Evolutionary conservation across 2,113 vertebrate genomes (phyloP).

Genomic region (Prunella himalayana): DNA sequence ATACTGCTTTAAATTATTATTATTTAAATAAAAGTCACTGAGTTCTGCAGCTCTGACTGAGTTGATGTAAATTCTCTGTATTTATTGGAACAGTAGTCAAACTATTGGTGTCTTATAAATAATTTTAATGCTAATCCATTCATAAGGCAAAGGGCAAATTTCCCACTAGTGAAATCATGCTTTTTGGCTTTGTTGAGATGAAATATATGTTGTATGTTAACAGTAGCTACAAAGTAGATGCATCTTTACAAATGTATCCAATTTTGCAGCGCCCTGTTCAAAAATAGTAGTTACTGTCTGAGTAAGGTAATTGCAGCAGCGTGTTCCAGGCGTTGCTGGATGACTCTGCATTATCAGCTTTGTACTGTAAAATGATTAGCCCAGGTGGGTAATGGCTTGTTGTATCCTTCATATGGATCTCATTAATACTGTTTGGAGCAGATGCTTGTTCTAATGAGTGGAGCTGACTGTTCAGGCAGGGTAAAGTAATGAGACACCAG

Average conservation of each 20-base stretch:
- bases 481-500: constrained; percentile 45
- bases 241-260: neutral
- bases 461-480: constrained; percentile 62
- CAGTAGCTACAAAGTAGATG: neutral
- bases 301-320: neutral
- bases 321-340: neutral
- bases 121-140: constrained; percentile 28
- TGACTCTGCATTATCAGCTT: neutral
- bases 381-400: constrained; percentile 61
- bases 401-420: constrained; percentile 52
- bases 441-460: constrained; percentile 70
- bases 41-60: neutral
- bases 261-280: neutral
- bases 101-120: neutral
- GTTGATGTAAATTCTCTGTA: neutral
- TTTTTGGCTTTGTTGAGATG: neutral
- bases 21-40: neutral
- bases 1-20: neutral
- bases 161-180: neutral
- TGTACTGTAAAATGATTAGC: constrained; percentile 45
- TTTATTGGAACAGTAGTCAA: constrained; percentile 24
- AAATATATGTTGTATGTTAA: neutral
- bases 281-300: neutral
- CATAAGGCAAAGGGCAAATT: constrained; percentile 6
- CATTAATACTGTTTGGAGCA: constrained; percentile 68